Base-by-base conservation (phyloP, 2,113 vertebrate genomes). In the Phylloscopus trochilus region DNA sequence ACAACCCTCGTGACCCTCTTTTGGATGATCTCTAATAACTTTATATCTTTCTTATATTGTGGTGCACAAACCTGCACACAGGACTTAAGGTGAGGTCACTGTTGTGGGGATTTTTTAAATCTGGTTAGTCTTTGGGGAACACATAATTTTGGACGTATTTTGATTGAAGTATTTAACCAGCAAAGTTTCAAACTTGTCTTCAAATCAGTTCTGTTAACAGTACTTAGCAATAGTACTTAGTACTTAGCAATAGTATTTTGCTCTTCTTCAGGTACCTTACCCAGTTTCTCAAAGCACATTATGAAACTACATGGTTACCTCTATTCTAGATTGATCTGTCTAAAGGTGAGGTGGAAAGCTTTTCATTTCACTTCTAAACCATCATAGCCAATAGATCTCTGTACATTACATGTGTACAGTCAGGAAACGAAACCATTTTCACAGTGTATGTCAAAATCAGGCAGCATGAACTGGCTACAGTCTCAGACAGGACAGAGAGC, bases 401-500 rank as follows among this genome's bases (percentile, higher is more conserved):
- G 21, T 39, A 73, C 56, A 24, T 60, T 59, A 63, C 28, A 41
- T 0, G 4, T 12, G 14, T 23, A 56, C 23, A 58, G n/a, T 21
- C 67, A 91, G 63, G 79, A 90, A 93, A 83, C 0, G 0, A 83
- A 96, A 89, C 72, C 13, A 37, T 80, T 91, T 85, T 79, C 46
- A 53, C 0, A 0, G 23, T 2, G 0, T 15, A 27, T 0, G 1
- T 87, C 46, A 79, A 64, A 91, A 79, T 3, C 27, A 39, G 53
- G 37, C 28, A 76, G 58, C 26, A 31, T 0, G 0, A 62, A 60
- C n/a, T 28, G 35, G 37, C 43, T 60, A 30, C 35, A 43, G 51
- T 18, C 23, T 2, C 3, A 9, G 23, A 14, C 26, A 82, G 52
- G 31, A 53, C 56, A 68, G 37, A 39, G 24, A 15, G 2, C 59